Base-by-base conservation (phyloP, 2,888 invertebrate genomes). In the Caprella mutica region DNA sequence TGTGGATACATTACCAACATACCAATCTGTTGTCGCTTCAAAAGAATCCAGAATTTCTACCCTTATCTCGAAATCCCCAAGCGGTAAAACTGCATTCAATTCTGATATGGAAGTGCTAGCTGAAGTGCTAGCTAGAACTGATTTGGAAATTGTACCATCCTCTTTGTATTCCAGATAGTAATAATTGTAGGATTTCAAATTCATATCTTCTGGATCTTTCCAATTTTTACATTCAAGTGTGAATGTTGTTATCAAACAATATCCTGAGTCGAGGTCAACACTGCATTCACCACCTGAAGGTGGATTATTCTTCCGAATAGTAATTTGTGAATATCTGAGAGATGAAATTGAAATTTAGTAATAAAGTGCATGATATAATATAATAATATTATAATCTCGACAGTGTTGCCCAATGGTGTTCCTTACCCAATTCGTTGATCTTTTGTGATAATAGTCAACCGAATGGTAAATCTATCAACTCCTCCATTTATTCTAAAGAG, bases 171-270 rank as follows among this genome's bases (percentile, higher is more conserved):
- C 26, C 5, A 23, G 12, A 24, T 52, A 51, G 39, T 59, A 55
- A 26, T 44, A 55, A 33, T 53, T 33, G 3, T 59, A 55, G 4
- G 55, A 29, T 9, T 17, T 17, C 9, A 59, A 39, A 17, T 55
- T 55, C 24, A 55, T 27, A 27, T 27, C 26, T 43, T 59, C 59
- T 19, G 55, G 59, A 39, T 59, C 59, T 14, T 44, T 27, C 59
- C 59, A 59, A 26, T 55, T 17, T 19, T 19, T 3, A 24, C 59
- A 59, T 2, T 21, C 5, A n/a, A 48, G 19, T 24, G 1, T 17
- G 19, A 48, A 48, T 29, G 17, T 27, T 29, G 48, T 30, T 8
- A 48, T 17, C 17, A 48, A n/a, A 14, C 48, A 48, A 21, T 27
- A 48, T 19, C 30, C 14, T 8, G 8, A 8, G 8, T 8, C 14